Base-by-base conservation (phyloP, 2,113 vertebrate species). In the Myocastor coypus region DNA sequence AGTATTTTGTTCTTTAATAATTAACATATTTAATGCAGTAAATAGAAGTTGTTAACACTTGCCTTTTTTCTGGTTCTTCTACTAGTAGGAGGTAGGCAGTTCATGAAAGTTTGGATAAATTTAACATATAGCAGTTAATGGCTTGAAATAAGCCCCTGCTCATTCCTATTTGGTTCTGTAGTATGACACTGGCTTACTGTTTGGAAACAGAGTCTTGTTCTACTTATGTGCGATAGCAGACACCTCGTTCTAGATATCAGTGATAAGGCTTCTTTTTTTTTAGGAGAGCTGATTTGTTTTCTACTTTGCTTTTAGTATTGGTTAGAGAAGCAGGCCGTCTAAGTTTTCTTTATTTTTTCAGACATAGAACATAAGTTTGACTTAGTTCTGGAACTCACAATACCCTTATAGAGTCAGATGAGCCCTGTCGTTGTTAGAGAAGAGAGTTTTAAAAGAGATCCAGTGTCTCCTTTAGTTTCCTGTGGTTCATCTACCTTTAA, bases 221-320 rank as follows among this genome's bases (percentile, higher is more conserved):
- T 93, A 91, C 80, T 97, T 97, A 82, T 89, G 84, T 88, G 92
- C 1, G 86, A 93, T 68, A 96, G 89, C 50, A 78, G 96, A 96
- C 73, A 85, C 94, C 61, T 94, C 84, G 61, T 92, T 97, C 91
- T 94, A 95, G 94, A 91, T 97, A 68, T 64, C 97, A 82, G 26
- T 64, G 95, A 96, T 96, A 94, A 66, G 84, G 5, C 50, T 96
- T 75, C 78, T 88, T 90, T 95, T 90, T 95, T 87, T 90, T 63
- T n/a, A 90, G 89, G 83, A 66, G 71, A 85, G 77, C 59, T 93
- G 81, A 22, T 61, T 96, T 86, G 90, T 94, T 92, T 94, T 93
- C 81, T 61, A 13, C 75, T 94, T 95, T 92, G 85, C 87, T 69
- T 94, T 95, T 92, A 86, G 89, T 87, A 83, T 95, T 92, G 81